phyloP scores from a whole-genome alignment of 2,888 invertebrate genomes.

The Prostheceraeus crozeri region DNA sequence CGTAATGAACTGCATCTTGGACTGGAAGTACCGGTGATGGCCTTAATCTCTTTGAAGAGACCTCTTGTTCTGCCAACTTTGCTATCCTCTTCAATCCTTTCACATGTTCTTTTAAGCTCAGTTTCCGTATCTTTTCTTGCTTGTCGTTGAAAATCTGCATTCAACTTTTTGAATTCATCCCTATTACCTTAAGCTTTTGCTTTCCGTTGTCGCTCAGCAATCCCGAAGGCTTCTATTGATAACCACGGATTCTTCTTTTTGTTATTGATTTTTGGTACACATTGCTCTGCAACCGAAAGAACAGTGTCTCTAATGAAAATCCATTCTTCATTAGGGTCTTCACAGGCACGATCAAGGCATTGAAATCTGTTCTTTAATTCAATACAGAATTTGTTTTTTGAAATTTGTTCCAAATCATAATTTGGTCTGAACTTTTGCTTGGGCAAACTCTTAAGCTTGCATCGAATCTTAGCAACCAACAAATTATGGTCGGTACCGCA shows the following conservation, averaged over 20 bases:
- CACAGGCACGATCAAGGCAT: too few species aligned
- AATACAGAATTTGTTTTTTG: too few species aligned
- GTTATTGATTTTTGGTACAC: slow-evolving; percentile 6
- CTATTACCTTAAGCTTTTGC: slow-evolving; percentile 20
- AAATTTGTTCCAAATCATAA: slow-evolving; percentile 13
- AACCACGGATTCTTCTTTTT: slow-evolving; percentile 13
- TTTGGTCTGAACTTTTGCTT: background rate
- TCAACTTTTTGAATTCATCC: slow-evolving; percentile 1
- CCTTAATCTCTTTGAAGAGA: slow-evolving; percentile 6
- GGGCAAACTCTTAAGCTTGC: background rate
- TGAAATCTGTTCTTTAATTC: too few species aligned
- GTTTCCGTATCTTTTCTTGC: slow-evolving; percentile 1
- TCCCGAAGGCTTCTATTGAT: slow-evolving; percentile 1
- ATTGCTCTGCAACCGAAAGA: slow-evolving; percentile 5
- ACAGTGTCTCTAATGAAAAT: too few species aligned
- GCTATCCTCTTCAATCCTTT: slow-evolving; percentile 7
- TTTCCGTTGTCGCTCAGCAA: slow-evolving; percentile 1
- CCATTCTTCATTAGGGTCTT: too few species aligned
- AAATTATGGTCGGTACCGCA: slow-evolving; percentile 16
- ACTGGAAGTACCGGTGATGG: too few species aligned
- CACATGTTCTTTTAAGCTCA: background rate
- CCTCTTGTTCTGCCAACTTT: slow-evolving; percentile 15
- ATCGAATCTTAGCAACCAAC: background rate
- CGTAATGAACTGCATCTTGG: too few species aligned
- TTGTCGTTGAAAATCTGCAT: slow-evolving; percentile 10